Conservation (phyloP, 2,888 invertebrate species). For the Euspilapteryx auroguttella region DNA sequence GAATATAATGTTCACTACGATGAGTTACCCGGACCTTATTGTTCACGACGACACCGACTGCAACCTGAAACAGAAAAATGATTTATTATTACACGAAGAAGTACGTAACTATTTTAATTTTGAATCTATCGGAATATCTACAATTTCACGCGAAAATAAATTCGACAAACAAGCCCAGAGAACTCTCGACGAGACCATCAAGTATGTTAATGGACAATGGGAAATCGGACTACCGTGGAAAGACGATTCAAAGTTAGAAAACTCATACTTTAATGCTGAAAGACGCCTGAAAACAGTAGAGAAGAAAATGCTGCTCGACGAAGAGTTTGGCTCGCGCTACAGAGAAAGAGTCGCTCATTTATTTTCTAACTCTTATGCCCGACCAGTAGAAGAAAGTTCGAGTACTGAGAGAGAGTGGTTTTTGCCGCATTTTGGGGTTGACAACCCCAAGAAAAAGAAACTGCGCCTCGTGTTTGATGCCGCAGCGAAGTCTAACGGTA, state of each 20-base stretch:
- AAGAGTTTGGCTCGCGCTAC: constrained; percentile 1
- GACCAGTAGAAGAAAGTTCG: neutral
- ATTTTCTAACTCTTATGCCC: constrained; percentile 3
- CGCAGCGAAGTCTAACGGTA: constrained; percentile 12
- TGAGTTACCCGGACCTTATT: too few relatives aligned
- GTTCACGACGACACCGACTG: neutral
- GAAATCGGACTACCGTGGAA: constrained; percentile 3
- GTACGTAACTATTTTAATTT: constrained; percentile 5
- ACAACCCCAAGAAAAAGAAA: constrained; percentile 5
- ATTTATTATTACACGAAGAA: constrained; percentile 4
- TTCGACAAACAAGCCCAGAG: constrained; percentile 2
- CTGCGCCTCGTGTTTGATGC: constrained; percentile 17
- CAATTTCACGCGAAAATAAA: constrained; percentile 6
- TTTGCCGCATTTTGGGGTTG: constrained; percentile 5
- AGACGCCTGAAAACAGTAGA: constrained; percentile 8
- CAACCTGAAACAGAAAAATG: neutral
- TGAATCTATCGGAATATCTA: constrained; percentile 6
- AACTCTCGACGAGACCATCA: constrained; percentile 1
- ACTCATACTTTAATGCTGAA: neutral
- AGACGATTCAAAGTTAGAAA: neutral
- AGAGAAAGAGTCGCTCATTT: constrained; percentile 3
- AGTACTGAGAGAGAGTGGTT: too few relatives aligned
- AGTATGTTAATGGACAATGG: constrained; percentile 1
- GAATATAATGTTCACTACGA: too few relatives aligned
- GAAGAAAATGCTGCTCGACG: constrained; percentile 6